A percentile compares a stretch with the other conserved stretches of the same genome.
Evolutionary conservation across 2,888 invertebrate species (phyloP).

Genomic region (Agonum fuliginosum): DNA sequence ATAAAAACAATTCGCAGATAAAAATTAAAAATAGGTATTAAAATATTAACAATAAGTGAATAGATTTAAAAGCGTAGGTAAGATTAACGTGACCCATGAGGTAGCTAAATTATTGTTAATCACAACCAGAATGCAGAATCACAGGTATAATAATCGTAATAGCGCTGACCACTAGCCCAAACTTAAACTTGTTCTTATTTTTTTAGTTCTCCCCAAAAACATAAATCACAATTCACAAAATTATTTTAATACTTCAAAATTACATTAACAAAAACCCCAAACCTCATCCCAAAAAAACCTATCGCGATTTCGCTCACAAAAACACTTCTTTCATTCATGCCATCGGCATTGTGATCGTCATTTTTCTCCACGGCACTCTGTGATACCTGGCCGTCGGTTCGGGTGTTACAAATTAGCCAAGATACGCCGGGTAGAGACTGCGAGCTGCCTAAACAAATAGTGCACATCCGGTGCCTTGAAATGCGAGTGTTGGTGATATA

Average conservation of each 20-base stretch:
- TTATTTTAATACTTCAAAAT: conserved; percentile 40
- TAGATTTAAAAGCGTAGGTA: too few relatives aligned
- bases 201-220: not conserved
- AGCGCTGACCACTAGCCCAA: too few relatives aligned
- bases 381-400: conserved; percentile 40
- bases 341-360: conserved; percentile 25
- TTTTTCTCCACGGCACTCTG: conserved; percentile 35
- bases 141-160: too few relatives aligned
- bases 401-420: conserved; percentile 70
- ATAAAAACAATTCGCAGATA: too few relatives aligned
- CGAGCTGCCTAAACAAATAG: conserved; percentile 70
- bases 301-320: conserved; percentile 37
- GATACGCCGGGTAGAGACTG: conserved; percentile 64
- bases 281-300: conserved; percentile 2
- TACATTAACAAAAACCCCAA: conserved; percentile 15
- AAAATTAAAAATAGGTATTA: too few relatives aligned
- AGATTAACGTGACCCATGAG: too few relatives aligned
- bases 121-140: too few relatives aligned
- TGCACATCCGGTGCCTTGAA: conserved; percentile 68
- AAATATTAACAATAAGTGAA: too few relatives aligned
- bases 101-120: too few relatives aligned
- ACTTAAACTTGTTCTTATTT: too few relatives aligned
- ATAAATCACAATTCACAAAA: conserved; percentile 30
- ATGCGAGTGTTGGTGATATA: too few relatives aligned
- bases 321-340: conserved; percentile 43